A percentile compares a stretch with the other conserved stretches of the same genome.
phyloP scores from a whole-genome alignment of 2,113 vertebrate species.

The Ictalurus punctatus region DNA sequence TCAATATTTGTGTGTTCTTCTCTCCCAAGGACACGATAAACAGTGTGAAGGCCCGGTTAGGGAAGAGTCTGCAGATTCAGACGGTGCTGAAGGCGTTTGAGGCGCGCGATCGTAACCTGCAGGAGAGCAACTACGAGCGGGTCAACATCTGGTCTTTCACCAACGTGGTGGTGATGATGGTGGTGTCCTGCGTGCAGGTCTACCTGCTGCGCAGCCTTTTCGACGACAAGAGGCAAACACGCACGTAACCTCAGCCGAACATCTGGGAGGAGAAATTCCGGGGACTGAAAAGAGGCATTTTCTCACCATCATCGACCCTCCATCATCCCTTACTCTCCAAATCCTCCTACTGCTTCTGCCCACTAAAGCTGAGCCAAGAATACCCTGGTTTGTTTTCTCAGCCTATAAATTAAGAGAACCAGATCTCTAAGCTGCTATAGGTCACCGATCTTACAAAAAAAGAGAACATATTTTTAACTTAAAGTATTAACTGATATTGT shows the following conservation, averaged over 20 bases:
- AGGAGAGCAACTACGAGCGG: slow-evolving; percentile 93
- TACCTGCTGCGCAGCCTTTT: slow-evolving; percentile 93
- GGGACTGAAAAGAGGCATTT: slow-evolving; percentile 28
- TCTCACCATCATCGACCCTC: not conserved
- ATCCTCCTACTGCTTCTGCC: not conserved
- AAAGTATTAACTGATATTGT: not conserved
- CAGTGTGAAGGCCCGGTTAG: slow-evolving; percentile 88
- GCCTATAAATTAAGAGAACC: slow-evolving; percentile 2
- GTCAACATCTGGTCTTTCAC: slow-evolving; percentile 93
- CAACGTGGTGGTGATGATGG: slow-evolving; percentile 85
- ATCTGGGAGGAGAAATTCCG: not conserved
- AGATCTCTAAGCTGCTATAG: slow-evolving; percentile 28
- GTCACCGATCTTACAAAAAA: not conserved
- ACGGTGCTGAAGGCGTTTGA: slow-evolving; percentile 91
- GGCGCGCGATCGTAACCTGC: slow-evolving; percentile 93
- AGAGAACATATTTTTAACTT: slow-evolving; percentile 11
- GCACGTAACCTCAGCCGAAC: slow-evolving; percentile 75
- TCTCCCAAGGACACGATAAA: slow-evolving; percentile 89
- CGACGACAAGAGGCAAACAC: slow-evolving; percentile 88
- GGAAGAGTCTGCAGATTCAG: slow-evolving; percentile 93
- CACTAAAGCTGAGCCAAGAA: slow-evolving; percentile 27
- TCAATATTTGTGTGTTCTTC: not conserved
- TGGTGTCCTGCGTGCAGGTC: slow-evolving; percentile 88
- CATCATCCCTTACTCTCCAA: not conserved
- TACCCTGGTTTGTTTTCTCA: not conserved